These are phyloP conservation scores for Bombus vancouverensis DNA, from an alignment of 1,140 invertebrate species.

Conservation along the genomic window DNA sequence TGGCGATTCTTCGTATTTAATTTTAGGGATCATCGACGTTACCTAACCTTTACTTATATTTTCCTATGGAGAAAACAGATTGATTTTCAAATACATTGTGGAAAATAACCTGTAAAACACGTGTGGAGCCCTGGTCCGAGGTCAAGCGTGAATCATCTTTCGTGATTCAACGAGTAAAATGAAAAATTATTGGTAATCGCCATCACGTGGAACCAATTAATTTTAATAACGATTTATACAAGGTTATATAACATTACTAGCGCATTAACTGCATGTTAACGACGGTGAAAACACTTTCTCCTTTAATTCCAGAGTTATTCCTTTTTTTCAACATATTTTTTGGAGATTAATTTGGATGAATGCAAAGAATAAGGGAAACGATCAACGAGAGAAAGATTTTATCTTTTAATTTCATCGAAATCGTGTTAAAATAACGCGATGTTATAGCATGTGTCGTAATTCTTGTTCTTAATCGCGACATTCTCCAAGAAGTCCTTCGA, in stretches of 20 bases:
- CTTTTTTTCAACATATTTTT: neutral
- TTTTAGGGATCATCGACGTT: neutral
- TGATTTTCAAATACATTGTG: neutral
- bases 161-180: neutral
- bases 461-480: neutral
- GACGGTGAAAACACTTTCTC: neutral
- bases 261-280: neutral
- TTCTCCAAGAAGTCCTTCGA: neutral
- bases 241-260: neutral
- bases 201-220: neutral
- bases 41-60: neutral
- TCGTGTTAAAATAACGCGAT: neutral
- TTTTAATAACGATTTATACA: neutral
- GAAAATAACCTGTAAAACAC: neutral
- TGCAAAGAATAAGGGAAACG: accelerated
- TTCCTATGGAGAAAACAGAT: neutral
- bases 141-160: neutral
- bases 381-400: neutral
- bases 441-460: no score
- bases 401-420: neutral
- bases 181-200: neutral
- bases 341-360: accelerated
- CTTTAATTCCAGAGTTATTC: neutral
- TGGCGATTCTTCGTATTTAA: neutral
- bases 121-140: neutral